Percentiles rank a stretch among this genome's conserved stretches.
Evolutionary conservation across 2,113 vertebrate genomes (phyloP).

Genomic region (Dasyurus viverrinus): DNA sequence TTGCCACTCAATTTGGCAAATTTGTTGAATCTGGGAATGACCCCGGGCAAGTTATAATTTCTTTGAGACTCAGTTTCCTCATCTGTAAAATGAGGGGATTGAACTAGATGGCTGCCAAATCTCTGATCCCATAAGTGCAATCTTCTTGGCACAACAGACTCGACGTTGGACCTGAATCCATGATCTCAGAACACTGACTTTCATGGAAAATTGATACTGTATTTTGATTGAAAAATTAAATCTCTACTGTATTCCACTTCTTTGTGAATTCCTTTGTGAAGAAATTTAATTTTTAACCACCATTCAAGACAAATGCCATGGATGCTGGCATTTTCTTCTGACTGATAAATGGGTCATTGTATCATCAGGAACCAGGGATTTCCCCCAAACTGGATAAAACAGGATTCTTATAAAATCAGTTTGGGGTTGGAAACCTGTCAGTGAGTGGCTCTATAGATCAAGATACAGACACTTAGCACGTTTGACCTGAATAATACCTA

Average conservation of each 20-base stretch:
- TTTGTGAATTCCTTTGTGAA: too few species aligned
- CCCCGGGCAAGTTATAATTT: neutral
- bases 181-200: too few species aligned
- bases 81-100: conserved; percentile 3
- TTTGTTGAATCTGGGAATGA: too few species aligned
- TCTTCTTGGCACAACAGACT: too few species aligned
- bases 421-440: conserved; percentile 68
- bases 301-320: neutral
- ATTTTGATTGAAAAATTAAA: too few species aligned
- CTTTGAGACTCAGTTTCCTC: neutral
- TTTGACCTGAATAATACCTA: conserved; percentile 28
- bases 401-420: conserved; percentile 67
- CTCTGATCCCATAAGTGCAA: too few species aligned
- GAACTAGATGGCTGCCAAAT: too few species aligned
- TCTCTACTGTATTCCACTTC: neutral
- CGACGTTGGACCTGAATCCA: too few species aligned
- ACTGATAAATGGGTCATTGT: conserved; percentile 2
- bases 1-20: too few species aligned
- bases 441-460: conserved; percentile 49
- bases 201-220: too few species aligned
- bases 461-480: conserved; percentile 55
- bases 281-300: conserved; percentile 14
- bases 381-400: conserved; percentile 73
- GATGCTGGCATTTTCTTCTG: neutral
- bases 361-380: conserved; percentile 47